Evolutionary conservation across 2,888 invertebrate genomes (phyloP), one percentile per base, ranked within the genome.

Genomic region (Xylocampa areola): DNA sequence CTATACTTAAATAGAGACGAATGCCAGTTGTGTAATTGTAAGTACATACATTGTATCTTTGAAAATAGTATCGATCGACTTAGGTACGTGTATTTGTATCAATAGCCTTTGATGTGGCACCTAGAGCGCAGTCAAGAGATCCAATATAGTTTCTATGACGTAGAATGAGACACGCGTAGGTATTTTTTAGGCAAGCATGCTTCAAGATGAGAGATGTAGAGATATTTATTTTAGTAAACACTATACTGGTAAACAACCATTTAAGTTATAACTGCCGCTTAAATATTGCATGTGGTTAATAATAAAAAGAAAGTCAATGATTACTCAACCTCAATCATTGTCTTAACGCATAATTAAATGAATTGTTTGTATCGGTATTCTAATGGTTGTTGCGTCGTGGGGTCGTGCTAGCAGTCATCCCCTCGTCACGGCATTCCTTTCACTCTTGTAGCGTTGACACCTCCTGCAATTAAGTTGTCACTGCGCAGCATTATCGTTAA

Each of bases 381-480:
- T 39, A 47, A 66, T 66, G 23, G 40, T 32, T 49, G 64, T 51
- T 19, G 30, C 36, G n/a, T 51, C n/a, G 36, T 27, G 43, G 40
- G 25, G 35, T 60, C 63, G 68, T 53, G 60, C 53, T 54, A 65
- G 50, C 63, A 58, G 70, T 60, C 75, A 63, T 68, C 75, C 77
- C 77, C 68, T 77, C 78, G 69, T 80, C 85, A 78, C 68, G 66
- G 72, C 72, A 68, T 68, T 68, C 69, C 75, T 73, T 81, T 79
- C 80, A 66, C 76, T 82, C 74, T 73, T 71, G 79, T 79, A 73
- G 73, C 80, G 84, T 78, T 87, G 88, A 88, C 88, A 85, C 79
- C 76, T 79, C 51, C 54, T 74, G 80, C 89, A 86, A 91, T 91
- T 88, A 91, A 89, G 75, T 86, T 91, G 90, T 92, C 91, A 87